Evolutionary conservation across 2,797 vertebrate species (phyloP).

Genomic region (Dicrostonyx torquatus): DNA sequence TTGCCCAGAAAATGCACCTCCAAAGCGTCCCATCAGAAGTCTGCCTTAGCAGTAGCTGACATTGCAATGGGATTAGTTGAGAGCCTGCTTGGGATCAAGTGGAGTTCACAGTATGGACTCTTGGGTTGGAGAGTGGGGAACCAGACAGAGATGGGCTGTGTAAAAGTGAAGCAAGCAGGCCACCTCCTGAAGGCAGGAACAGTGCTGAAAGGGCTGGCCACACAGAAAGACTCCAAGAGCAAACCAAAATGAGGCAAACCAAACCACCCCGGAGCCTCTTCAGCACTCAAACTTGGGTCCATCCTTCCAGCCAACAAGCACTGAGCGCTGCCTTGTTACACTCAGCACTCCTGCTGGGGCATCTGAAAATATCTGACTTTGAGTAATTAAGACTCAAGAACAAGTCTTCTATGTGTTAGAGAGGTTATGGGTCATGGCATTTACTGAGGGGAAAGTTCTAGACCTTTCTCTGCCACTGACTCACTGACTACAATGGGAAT

Average conservation of each 20-base stretch:
- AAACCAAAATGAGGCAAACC: background rate
- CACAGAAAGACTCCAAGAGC: background rate
- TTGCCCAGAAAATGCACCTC: background rate
- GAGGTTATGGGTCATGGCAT: background rate
- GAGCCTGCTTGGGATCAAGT: background rate
- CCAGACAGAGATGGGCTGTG: background rate
- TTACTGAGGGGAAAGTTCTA: background rate
- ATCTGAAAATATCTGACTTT: background rate
- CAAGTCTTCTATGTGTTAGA: background rate
- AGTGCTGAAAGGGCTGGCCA: background rate
- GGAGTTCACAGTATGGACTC: background rate
- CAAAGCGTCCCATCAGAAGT: background rate
- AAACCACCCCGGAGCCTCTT: background rate
- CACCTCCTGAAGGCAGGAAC: background rate
- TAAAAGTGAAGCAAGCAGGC: background rate
- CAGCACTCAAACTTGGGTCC: background rate
- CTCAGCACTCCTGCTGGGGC: background rate
- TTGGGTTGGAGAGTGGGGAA: background rate
- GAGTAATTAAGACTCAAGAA: slow-evolving; percentile 2
- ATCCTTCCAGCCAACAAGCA: background rate
- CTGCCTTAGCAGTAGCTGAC: background rate
- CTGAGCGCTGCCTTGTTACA: background rate
- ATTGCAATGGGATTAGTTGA: background rate
- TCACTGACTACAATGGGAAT: background rate
- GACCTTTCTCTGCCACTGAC: slow-evolving; percentile 12